A percentile compares a stretch with the other conserved stretches of the same genome.
Conservation (phyloP, 1,140 invertebrate species). For the Platyura marginata region DNA sequence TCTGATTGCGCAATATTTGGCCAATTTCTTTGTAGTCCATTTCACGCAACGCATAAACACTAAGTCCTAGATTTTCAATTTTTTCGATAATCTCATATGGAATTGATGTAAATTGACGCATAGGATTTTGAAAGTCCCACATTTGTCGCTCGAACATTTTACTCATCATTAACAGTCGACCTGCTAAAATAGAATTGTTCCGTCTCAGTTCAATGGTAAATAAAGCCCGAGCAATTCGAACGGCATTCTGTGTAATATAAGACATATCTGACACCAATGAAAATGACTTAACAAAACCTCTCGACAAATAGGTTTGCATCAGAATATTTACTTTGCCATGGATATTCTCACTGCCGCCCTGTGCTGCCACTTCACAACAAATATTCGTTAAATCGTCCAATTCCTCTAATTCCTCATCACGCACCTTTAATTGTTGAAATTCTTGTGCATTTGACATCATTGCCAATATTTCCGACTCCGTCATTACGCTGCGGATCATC, state of each 20-base stretch:
- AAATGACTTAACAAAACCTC: slow-evolving; percentile 60
- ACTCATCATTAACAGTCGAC: slow-evolving; percentile 56
- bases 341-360: slow-evolving; percentile 71
- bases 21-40: slow-evolving; percentile 77
- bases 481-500: slow-evolving; percentile 59
- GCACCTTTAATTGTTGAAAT: slow-evolving; percentile 89
- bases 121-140: slow-evolving; percentile 74
- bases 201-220: slow-evolving; percentile 86
- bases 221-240: slow-evolving; percentile 73
- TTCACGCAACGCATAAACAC: slow-evolving; percentile 59
- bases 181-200: slow-evolving; percentile 78
- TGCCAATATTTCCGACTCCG: slow-evolving; percentile 65
- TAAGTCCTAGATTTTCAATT: slow-evolving; percentile 57
- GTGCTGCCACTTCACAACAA: slow-evolving; percentile 55
- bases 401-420: slow-evolving; percentile 89
- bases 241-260: slow-evolving; percentile 87
- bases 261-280: slow-evolving; percentile 85
- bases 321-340: slow-evolving; percentile 96
- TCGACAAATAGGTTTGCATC: slow-evolving; percentile 78
- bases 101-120: slow-evolving; percentile 74
- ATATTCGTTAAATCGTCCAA: slow-evolving; percentile 52
- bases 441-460: slow-evolving; percentile 85
- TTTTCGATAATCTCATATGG: slow-evolving; percentile 60
- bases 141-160: slow-evolving; percentile 81
- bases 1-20: slow-evolving; percentile 54